A percentile compares a stretch with the other conserved stretches of the same genome.
Evolutionary conservation across 2,113 vertebrate genomes (phyloP).

Genomic region (Tragelaphus scriptus): DNA sequence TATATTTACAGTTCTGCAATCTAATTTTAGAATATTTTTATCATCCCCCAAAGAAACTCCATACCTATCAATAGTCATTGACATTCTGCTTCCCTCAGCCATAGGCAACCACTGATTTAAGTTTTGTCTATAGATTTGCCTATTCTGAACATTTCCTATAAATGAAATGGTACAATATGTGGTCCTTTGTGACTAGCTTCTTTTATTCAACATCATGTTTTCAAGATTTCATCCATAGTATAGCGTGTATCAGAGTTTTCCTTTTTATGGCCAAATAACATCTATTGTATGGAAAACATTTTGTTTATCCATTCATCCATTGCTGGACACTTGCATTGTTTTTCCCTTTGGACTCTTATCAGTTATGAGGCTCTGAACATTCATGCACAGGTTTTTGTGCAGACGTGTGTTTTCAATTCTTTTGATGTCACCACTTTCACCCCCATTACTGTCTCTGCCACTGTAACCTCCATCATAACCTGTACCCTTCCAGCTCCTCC

Average conservation of each 20-base stretch:
- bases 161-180: not conserved
- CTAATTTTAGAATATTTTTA: conserved; percentile 8
- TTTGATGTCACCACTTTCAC: not conserved
- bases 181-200: not conserved
- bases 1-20: not conserved
- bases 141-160: not conserved
- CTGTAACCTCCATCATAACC: not conserved
- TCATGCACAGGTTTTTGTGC: not conserved
- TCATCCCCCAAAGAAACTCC: not conserved
- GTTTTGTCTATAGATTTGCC: not conserved
- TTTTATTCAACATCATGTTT: not conserved
- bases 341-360: not conserved
- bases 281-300: not conserved
- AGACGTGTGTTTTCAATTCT: not conserved
- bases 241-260: not conserved
- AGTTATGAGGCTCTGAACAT: not conserved
- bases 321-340: not conserved
- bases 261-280: not conserved
- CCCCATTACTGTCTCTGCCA: not conserved
- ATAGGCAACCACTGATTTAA: not conserved
- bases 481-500: not conserved
- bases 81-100: not conserved
- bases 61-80: not conserved
- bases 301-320: not conserved
- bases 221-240: not conserved